These are phyloP conservation scores for Epizoanthus stellaris DNA, from an alignment of 92 coral and sea anemone genomes.

Conservation along the genomic window DNA sequence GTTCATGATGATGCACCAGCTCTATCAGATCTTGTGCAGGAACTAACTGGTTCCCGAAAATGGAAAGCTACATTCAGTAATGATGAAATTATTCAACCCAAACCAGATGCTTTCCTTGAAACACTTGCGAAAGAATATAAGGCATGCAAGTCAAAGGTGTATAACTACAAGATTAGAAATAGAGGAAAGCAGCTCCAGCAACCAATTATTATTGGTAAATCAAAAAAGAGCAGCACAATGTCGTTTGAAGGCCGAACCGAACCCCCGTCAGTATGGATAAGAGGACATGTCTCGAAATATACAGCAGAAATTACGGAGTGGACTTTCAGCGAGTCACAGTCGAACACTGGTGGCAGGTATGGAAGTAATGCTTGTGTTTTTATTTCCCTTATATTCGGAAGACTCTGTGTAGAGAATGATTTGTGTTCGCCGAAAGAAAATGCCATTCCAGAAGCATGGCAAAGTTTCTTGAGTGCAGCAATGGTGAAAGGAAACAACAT, in stretches of 20 bases:
- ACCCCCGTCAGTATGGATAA: constrained; percentile 46
- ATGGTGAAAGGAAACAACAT: constrained; percentile 33
- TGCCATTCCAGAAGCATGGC: not conserved
- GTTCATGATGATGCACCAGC: constrained; percentile 39
- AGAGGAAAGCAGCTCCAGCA: constrained; percentile 27
- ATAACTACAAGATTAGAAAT: constrained; percentile 16
- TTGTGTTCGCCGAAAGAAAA: not conserved
- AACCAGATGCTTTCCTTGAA: not conserved
- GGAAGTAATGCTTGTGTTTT: constrained; percentile 41
- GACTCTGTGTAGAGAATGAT: not conserved
- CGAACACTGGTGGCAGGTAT: constrained; percentile 11
- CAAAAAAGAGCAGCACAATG: not conserved
- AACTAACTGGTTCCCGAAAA: constrained; percentile 23
- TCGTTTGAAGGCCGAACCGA: constrained; percentile 39
- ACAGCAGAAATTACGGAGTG: not conserved
- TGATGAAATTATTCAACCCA: not conserved
- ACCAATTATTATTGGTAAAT: constrained; percentile 25
- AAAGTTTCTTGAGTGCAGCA: constrained; percentile 2
- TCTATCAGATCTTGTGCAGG: not conserved
- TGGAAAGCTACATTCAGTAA: constrained; percentile 17
- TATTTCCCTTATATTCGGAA: not conserved
- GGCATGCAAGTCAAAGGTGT: constrained; percentile 39
- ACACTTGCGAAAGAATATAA: constrained; percentile 18
- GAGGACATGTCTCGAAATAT: constrained; percentile 6
- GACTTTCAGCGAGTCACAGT: not conserved